These are phyloP conservation scores for Trichoplusia ni DNA, from an alignment of 1,140 invertebrate species.

Conservation along the genomic window DNA sequence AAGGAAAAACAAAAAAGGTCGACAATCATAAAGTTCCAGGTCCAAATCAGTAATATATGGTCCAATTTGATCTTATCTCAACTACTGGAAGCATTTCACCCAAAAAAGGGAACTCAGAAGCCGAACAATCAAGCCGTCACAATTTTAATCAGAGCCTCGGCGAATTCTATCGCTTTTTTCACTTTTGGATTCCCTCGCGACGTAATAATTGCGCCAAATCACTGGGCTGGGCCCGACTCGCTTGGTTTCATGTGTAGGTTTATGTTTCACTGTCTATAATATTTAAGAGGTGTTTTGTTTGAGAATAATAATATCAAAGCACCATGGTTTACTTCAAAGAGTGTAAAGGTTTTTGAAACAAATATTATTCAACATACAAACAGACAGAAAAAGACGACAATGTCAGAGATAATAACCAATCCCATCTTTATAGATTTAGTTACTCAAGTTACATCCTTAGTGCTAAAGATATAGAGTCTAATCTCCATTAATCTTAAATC, in stretches of 20 bases:
- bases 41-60: conserved; percentile 23
- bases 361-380: too few species aligned
- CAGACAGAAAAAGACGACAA: too few species aligned
- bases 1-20: too few species aligned
- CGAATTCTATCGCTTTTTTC: conserved; percentile 74
- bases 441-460: too few species aligned
- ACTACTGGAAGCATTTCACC: conserved; percentile 34
- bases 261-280: background rate
- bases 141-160: conserved; percentile 75
- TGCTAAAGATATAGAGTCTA: too few species aligned
- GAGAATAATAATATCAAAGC: too few species aligned
- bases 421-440: too few species aligned
- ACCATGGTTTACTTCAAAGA: too few species aligned
- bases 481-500: too few species aligned
- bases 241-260: conserved; percentile 9
- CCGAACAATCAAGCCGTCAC: conserved; percentile 73
- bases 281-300: conserved; percentile 1
- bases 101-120: conserved; percentile 20
- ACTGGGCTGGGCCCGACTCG: too few species aligned
- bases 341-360: too few species aligned
- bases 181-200: conserved; percentile 65
- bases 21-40: conserved; percentile 28
- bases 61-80: conserved; percentile 34
- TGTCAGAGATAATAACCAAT: too few species aligned
- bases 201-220: conserved; percentile 77